Conservation (phyloP, 2,888 invertebrate genomes). For the Meliscaeva auricollis region DNA sequence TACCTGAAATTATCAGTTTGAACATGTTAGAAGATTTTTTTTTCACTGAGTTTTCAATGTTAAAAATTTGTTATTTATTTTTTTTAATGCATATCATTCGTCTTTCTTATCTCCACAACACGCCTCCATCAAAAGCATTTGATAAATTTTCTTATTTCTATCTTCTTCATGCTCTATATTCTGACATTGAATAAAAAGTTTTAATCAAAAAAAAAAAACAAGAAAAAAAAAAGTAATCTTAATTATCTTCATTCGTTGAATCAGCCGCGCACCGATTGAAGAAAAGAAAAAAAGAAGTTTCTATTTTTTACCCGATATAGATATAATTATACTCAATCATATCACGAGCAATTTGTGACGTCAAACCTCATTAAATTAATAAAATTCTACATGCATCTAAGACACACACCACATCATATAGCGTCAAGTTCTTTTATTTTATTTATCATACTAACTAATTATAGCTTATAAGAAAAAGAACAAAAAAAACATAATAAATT, state of each 20-base stretch:
- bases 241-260: neutral
- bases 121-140: conserved; percentile 3
- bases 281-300: neutral
- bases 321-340: neutral
- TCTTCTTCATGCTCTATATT: neutral
- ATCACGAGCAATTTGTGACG: conserved; percentile 3
- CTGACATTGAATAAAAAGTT: neutral
- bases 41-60: neutral
- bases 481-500: conserved; percentile 5
- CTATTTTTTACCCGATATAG: conserved; percentile 6
- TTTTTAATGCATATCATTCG: neutral
- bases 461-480: neutral
- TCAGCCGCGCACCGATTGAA: neutral
- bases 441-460: conserved; percentile 15
- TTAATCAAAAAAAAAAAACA: neutral
- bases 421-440: conserved; percentile 1
- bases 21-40: too few species aligned
- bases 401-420: conserved; percentile 4
- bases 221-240: neutral
- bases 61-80: neutral
- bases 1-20: too few species aligned
- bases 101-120: neutral
- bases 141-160: neutral
- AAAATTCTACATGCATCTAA: conserved; percentile 7
- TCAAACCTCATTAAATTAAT: conserved; percentile 16